Evolutionary conservation across 2,113 vertebrate genomes (phyloP).

Genomic region (Anoura caudifer): DNA sequence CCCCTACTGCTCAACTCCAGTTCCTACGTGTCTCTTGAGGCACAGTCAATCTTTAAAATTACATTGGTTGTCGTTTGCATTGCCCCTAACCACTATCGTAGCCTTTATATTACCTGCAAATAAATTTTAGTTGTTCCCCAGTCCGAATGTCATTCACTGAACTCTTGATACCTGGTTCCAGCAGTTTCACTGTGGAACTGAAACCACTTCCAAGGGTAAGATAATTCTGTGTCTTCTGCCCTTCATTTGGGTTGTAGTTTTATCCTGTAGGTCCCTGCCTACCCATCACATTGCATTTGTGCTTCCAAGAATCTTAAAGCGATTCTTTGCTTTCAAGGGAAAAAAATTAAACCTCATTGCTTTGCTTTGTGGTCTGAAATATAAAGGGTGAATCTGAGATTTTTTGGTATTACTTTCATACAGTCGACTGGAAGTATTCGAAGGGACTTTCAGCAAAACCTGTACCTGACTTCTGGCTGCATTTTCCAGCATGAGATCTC

Average conservation of each 20-base stretch:
- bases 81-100: background rate
- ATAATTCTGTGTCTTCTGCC: background rate
- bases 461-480: background rate
- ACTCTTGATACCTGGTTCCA: background rate
- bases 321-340: background rate
- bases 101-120: constrained; percentile 45
- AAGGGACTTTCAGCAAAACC: background rate
- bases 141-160: constrained; percentile 4
- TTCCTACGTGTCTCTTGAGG: background rate
- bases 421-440: background rate
- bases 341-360: background rate
- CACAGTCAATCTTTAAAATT: constrained; percentile 36
- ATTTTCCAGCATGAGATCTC: background rate
- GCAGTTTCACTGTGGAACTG: background rate
- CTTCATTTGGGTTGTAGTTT: background rate
- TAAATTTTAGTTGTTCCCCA: constrained; percentile 7
- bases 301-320: background rate
- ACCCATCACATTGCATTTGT: background rate
- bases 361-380: constrained; percentile 7
- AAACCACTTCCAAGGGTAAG: background rate
- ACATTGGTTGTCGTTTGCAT: background rate
- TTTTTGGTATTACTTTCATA: background rate
- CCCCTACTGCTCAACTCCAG: background rate
- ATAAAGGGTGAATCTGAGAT: background rate
- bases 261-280: background rate